Percentiles rank a stretch among this genome's conserved stretches.
Evolutionary conservation across 2,113 vertebrate species (phyloP).

Genomic region (Sinocyclocheilus anshuiensis): DNA sequence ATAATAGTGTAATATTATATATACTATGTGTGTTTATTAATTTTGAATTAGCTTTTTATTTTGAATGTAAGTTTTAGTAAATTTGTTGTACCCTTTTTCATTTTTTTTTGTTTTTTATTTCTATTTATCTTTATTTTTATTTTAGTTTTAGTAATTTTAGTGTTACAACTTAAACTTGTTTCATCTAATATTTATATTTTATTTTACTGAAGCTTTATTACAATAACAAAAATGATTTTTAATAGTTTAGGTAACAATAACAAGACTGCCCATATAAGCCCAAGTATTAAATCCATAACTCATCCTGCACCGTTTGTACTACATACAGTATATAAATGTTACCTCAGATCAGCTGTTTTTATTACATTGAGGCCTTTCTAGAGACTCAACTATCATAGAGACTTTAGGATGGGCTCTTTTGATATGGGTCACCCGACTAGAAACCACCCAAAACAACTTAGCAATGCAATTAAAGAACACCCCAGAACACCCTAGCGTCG

Average conservation of each 20-base stretch:
- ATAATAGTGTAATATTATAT: no score
- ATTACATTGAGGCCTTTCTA: background rate
- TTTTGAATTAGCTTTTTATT: background rate
- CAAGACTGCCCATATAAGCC: background rate
- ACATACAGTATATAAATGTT: background rate
- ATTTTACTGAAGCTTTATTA: background rate
- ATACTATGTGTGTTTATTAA: background rate
- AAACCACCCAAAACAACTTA: background rate
- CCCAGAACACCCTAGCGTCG: background rate
- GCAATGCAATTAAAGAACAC: conserved; percentile 13
- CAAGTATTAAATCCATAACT: background rate
- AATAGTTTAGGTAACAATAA: background rate
- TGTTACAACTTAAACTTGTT: background rate
- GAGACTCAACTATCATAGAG: background rate
- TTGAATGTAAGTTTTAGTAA: no score
- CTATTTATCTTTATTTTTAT: background rate
- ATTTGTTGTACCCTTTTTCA: background rate
- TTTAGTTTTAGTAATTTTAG: background rate
- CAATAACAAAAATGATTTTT: background rate
- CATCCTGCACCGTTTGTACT: background rate
- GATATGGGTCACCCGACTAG: background rate
- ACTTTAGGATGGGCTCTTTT: background rate
- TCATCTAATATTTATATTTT: background rate
- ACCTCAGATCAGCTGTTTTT: background rate
- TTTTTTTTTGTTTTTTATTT: no score